phyloP scores from a whole-genome alignment of 2,888 invertebrate genomes.

The Hypomecis punctinalis region DNA sequence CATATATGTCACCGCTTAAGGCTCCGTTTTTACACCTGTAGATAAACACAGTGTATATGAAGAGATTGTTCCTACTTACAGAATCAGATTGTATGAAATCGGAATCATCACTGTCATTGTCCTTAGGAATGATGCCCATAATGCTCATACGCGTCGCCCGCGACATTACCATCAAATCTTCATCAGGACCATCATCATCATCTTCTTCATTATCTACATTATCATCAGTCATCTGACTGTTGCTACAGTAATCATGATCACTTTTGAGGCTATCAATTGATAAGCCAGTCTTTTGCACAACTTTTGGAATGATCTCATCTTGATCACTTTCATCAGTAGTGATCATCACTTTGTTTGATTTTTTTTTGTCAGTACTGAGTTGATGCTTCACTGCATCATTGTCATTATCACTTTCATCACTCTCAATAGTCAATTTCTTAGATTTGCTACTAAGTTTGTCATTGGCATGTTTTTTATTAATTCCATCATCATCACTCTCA shows the following conservation, averaged over 20 bases:
- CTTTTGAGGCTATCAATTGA: conserved; percentile 8
- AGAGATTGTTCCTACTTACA: no score
- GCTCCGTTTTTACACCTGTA: no score
- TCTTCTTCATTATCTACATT: conserved; percentile 32
- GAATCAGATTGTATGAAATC: conserved; percentile 79
- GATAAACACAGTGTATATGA: no score
- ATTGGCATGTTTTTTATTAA: conserved; percentile 4
- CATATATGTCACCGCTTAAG: no score
- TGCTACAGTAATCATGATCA: conserved; percentile 8
- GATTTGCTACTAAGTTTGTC: neutral
- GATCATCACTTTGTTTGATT: conserved; percentile 21
- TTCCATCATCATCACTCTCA: conserved; percentile 39
- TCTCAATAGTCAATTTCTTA: neutral
- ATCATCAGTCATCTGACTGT: conserved; percentile 15
- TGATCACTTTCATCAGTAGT: conserved; percentile 33
- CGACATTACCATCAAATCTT: conserved; percentile 77
- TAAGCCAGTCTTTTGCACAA: conserved; percentile 19
- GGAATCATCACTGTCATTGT: conserved; percentile 74
- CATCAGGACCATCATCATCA: conserved; percentile 64
- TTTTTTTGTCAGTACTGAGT: neutral
- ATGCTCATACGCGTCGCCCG: conserved; percentile 81
- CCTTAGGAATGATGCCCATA: conserved; percentile 74
- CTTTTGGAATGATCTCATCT: conserved; percentile 22
- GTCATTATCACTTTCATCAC: neutral
- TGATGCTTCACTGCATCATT: neutral